Percentiles rank a stretch among this genome's conserved stretches.
These are phyloP conservation scores for Euclidia mi DNA, from an alignment of 2,888 invertebrate species.

Conservation along the genomic window DNA sequence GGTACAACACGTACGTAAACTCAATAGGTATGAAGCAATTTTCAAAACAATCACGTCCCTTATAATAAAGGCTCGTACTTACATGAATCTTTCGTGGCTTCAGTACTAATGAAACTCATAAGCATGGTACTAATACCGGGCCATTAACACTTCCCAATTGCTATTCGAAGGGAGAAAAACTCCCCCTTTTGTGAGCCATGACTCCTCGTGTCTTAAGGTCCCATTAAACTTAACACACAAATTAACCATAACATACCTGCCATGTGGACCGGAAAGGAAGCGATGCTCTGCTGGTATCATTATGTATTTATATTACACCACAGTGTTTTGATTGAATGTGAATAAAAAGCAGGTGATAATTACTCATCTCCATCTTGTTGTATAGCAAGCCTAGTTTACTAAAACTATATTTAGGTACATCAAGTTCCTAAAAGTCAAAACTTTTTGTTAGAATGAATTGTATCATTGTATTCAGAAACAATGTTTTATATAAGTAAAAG, in stretches of 20 bases:
- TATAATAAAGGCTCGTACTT: conserved; percentile 85
- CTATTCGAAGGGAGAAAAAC: conserved; percentile 77
- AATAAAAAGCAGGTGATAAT: neutral
- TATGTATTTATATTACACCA: conserved; percentile 29
- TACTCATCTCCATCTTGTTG: too few relatives aligned
- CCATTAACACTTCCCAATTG: conserved; percentile 85
- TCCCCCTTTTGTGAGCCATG: conserved; percentile 64
- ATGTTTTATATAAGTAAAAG: too few relatives aligned
- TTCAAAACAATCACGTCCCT: conserved; percentile 84
- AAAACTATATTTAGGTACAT: too few relatives aligned
- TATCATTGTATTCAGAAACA: too few relatives aligned
- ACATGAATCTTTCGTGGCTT: conserved; percentile 85
- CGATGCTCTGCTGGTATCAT: conserved; percentile 46
- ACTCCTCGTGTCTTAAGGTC: conserved; percentile 69
- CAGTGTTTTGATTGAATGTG: neutral
- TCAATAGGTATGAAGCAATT: conserved; percentile 72
- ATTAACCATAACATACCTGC: conserved; percentile 71
- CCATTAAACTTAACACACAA: conserved; percentile 80
- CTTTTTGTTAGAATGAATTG: too few relatives aligned
- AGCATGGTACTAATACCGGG: conserved; percentile 82
- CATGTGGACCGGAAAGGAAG: conserved; percentile 41
- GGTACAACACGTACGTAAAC: conserved; percentile 20
- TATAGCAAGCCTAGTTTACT: too few relatives aligned
- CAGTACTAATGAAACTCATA: conserved; percentile 86
- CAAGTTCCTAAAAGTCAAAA: too few relatives aligned